A percentile compares a stretch with the other conserved stretches of the same genome.
These are phyloP conservation scores for Nomada flava DNA, from an alignment of 2,888 invertebrate genomes.

Conservation along the genomic window DNA sequence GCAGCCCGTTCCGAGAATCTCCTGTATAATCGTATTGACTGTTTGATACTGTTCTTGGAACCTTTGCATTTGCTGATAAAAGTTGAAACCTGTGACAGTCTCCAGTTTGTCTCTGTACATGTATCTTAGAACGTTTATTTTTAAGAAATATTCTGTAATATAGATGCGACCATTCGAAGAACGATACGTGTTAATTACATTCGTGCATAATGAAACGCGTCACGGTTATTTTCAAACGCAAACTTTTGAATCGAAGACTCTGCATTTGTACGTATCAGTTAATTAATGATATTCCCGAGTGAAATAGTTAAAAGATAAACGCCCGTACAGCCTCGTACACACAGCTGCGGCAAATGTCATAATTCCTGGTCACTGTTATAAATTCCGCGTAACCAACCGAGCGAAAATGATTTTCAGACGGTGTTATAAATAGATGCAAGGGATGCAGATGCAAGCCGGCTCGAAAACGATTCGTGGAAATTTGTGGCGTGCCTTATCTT, in stretches of 20 bases:
- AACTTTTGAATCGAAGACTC: too few relatives aligned
- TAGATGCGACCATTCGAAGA: too few relatives aligned
- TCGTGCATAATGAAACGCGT: too few relatives aligned
- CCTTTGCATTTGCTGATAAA: neutral
- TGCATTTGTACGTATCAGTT: too few relatives aligned
- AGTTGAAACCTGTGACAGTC: neutral
- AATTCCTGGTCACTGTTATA: neutral
- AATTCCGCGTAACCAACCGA: constrained; percentile 1
- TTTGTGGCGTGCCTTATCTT: neutral
- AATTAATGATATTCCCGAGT: too few relatives aligned
- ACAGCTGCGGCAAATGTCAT: too few relatives aligned
- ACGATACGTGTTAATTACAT: too few relatives aligned
- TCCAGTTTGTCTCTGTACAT: neutral
- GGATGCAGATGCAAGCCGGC: constrained; percentile 10
- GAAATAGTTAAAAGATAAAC: too few relatives aligned
- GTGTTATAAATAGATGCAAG: constrained; percentile 40
- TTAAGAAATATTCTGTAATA: too few relatives aligned
- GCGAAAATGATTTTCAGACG: constrained; percentile 28
- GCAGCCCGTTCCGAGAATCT: neutral
- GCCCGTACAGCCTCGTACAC: too few relatives aligned
- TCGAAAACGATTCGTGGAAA: constrained; percentile 8
- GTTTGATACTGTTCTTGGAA: constrained; percentile 5
- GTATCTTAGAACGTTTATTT: neutral
- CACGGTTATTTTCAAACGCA: too few relatives aligned
- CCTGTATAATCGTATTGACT: constrained; percentile 2